Evolutionary conservation across 2,888 invertebrate species (phyloP), one percentile per base, ranked within the genome.

Genomic region (Dolichopus griseipennis): DNA sequence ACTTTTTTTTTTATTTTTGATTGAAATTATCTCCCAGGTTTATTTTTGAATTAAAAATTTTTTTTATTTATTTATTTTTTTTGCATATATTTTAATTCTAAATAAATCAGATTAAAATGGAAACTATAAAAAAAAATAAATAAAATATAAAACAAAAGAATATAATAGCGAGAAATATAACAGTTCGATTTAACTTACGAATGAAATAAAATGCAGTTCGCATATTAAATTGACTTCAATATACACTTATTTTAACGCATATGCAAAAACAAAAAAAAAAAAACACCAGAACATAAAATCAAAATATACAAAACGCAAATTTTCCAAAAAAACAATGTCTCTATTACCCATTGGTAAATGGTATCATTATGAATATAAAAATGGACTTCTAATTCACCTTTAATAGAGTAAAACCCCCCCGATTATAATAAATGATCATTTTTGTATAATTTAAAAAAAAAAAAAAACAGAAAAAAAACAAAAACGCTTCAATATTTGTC

Each of bases 151-250:
- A 27, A 27, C 27, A 27, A 27, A 27, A 27, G 27, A 27, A 27
- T 27, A 27, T 27, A 27, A 27, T 27, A 27, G 27, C 27, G 27
- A 27, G 27, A 27, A 27, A 27, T 27, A 27, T 27, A 27, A 27
- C 27, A 27, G 27, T 27, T 27, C 5, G 27, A 27, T 27, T 27
- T 27, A 4, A 27, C 27, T 27, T n/a, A n/a, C n/a, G 52, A 6
- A 52, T 18, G 7, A 52, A 12, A 52, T n/a, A 52, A 15, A 52
- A 52, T 43, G n/a, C 18, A 52, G 52, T 52, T 18, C 1, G n/a
- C 52, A 52, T n/a, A n/a, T 52, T 52, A 18, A 52, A 52, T 52
- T 52, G 52, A 52, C 52, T 52, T 52, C 52, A 52, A 52, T 52
- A 52, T n/a, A 52, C 15, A 52, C 43, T 43, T 3, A 43, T 43